Base-by-base conservation (phyloP, 2,888 invertebrate genomes). In the Conomelus anceps region DNA sequence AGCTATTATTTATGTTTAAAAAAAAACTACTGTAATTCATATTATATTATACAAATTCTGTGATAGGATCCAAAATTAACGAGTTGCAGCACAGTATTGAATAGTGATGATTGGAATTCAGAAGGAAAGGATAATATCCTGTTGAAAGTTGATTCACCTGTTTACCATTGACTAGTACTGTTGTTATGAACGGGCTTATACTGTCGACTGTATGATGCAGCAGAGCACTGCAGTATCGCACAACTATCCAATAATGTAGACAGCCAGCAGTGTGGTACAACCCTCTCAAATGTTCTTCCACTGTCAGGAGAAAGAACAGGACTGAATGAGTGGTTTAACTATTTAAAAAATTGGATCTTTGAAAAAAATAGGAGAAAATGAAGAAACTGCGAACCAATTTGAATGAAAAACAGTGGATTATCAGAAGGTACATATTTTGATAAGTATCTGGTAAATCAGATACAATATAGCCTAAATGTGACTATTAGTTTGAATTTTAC, bases 131-230 rank as follows among this genome's bases (percentile, higher is more conserved):
- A 89, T 24, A 26, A 22, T 86, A n/a, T 22, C n/a, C n/a, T n/a
- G 88, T 88, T 85, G 34, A 22, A 22, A 22, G 84, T 84, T 23
- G 86, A 91, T 90, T 91, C 92, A 98, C 98, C 95, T 99, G 99
- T 94, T 99, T 99, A 90, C 99, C 99, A 93, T 98, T 97, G 85
- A 99, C 99, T 87, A 99, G 95, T 91, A 99, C 98, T 84, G 98
- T 98, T 85, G 99, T 99, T 92, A 99, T 98, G 93, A 98, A 99
- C 6, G 99, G 99, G 93, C 99, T 99, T 92, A 99, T 98, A 91
- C 98, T 98, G 94, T 99, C 99, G 13, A 99, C 99, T 89, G 98
- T 97, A 93, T 99, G 99, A 93, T 96, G 96, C 90, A 99, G 95
- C 89, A 99, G 94, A 92, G 98, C 98, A 91, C 98, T 98, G 92